These are phyloP conservation scores for Champsocephalus esox DNA, from an alignment of 2,797 vertebrate genomes.

Conservation along the genomic window DNA sequence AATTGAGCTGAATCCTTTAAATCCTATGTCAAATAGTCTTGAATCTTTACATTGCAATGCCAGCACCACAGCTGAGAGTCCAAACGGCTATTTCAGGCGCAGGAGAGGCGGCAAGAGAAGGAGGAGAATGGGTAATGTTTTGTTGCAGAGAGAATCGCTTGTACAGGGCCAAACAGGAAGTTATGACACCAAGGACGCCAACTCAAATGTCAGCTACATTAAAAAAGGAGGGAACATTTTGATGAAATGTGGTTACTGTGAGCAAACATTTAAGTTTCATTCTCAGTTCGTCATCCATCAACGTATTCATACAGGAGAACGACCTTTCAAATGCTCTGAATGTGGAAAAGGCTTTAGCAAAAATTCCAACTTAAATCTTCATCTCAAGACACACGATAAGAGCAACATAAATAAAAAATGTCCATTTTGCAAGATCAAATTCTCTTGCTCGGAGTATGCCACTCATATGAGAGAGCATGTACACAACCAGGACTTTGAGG, in stretches of 20 bases:
- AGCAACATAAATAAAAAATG: slow-evolving; percentile 69
- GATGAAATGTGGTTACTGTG: slow-evolving; percentile 79
- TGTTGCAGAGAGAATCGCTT: slow-evolving; percentile 5
- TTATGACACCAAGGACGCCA: slow-evolving; percentile 1
- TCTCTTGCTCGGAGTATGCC: slow-evolving; percentile 61
- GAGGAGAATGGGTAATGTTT: slow-evolving; percentile 43
- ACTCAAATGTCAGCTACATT: slow-evolving; percentile 28
- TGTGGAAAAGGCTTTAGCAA: slow-evolving; percentile 84
- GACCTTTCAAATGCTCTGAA: slow-evolving; percentile 80
- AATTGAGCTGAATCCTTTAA: slow-evolving; percentile 38
- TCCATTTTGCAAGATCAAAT: slow-evolving; percentile 64
- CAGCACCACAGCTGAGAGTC: slow-evolving; percentile 17
- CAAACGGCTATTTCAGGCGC: slow-evolving; percentile 43
- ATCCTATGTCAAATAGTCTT: slow-evolving; percentile 19
- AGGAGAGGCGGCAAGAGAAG: slow-evolving; percentile 68
- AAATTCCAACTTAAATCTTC: slow-evolving; percentile 84
- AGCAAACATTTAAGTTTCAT: slow-evolving; percentile 77
- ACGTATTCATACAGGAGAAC: slow-evolving; percentile 85
- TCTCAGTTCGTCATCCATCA: slow-evolving; percentile 85
- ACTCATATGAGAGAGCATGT: slow-evolving; percentile 65
- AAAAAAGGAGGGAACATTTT: slow-evolving; percentile 54
- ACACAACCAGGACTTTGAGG: slow-evolving; percentile 4
- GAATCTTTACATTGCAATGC: slow-evolving; percentile 6
- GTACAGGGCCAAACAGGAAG: slow-evolving; percentile 12
- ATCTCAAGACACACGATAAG: slow-evolving; percentile 76